Evolutionary conservation across 2,113 vertebrate genomes (phyloP).

Genomic region (Varanus komodoensis): DNA sequence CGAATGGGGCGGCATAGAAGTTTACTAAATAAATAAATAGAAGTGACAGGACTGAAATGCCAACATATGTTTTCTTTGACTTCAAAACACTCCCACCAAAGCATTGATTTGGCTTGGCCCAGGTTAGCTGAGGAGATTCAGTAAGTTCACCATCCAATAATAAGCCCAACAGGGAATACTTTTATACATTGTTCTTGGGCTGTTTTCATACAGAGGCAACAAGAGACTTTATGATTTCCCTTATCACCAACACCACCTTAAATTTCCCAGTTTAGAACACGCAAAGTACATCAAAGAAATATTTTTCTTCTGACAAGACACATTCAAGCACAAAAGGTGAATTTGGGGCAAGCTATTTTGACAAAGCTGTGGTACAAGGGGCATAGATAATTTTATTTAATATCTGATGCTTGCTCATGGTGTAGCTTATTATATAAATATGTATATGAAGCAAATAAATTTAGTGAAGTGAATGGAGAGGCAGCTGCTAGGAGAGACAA

Average conservation of each 20-base stretch:
- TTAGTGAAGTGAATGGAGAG: conserved; percentile 55
- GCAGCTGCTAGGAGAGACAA: conserved; percentile 24
- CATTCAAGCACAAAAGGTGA: conserved; percentile 42
- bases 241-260: not conserved
- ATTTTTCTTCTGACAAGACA: conserved; percentile 28
- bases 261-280: conserved; percentile 33
- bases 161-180: not conserved
- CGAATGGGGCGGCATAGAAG: no score
- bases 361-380: conserved; percentile 41
- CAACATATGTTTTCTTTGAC: not conserved
- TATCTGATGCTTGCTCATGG: conserved; percentile 46
- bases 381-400: conserved; percentile 14
- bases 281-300: conserved; percentile 20
- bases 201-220: conserved; percentile 18
- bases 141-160: conserved; percentile 8
- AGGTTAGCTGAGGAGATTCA: not conserved
- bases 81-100: conserved; percentile 14
- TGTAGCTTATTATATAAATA: conserved; percentile 39
- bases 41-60: not conserved
- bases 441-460: conserved; percentile 49
- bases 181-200: not conserved
- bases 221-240: not conserved
- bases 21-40: no score
- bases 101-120: not conserved
- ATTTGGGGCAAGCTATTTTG: conserved; percentile 46